phyloP scores from a whole-genome alignment of 2,888 invertebrate genomes.

The Argynnis bischoffii region DNA sequence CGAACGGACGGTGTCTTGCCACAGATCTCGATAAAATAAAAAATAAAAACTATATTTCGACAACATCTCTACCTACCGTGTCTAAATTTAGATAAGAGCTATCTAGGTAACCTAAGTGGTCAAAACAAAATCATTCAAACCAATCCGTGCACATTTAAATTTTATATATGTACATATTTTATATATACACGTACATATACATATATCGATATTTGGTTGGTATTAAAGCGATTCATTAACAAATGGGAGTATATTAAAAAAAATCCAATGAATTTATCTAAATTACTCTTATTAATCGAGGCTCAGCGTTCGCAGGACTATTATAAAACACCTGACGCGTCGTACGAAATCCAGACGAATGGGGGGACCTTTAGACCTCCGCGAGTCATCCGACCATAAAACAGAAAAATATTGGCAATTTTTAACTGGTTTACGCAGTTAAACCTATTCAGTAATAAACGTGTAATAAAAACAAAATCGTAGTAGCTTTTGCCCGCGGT shows the following conservation, averaged over 20 bases:
- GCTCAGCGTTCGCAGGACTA: slow-evolving; percentile 12
- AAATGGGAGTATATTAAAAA: neutral
- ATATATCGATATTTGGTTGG: too few relatives aligned
- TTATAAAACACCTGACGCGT: slow-evolving; percentile 26
- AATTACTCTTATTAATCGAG: slow-evolving; percentile 22
- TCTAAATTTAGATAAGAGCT: too few relatives aligned
- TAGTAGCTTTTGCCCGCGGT: neutral
- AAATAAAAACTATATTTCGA: too few relatives aligned
- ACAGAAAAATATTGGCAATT: slow-evolving; percentile 1
- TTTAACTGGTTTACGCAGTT: slow-evolving; percentile 4
- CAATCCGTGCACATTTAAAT: too few relatives aligned
- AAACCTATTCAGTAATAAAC: neutral
- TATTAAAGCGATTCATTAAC: neutral
- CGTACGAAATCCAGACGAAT: slow-evolving; percentile 27
- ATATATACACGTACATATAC: too few relatives aligned
- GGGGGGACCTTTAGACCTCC: slow-evolving; percentile 12
- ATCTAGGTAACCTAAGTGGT: too few relatives aligned
- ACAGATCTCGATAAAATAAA: too few relatives aligned
- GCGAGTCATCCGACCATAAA: slow-evolving; percentile 14
- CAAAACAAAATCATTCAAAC: too few relatives aligned
- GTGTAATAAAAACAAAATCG: neutral
- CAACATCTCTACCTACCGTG: too few relatives aligned
- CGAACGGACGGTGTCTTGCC: too few relatives aligned
- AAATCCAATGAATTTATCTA: slow-evolving; percentile 15
- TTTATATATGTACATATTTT: too few relatives aligned